Conservation (phyloP, 2,888 invertebrate species). For the Eurois occulta region DNA sequence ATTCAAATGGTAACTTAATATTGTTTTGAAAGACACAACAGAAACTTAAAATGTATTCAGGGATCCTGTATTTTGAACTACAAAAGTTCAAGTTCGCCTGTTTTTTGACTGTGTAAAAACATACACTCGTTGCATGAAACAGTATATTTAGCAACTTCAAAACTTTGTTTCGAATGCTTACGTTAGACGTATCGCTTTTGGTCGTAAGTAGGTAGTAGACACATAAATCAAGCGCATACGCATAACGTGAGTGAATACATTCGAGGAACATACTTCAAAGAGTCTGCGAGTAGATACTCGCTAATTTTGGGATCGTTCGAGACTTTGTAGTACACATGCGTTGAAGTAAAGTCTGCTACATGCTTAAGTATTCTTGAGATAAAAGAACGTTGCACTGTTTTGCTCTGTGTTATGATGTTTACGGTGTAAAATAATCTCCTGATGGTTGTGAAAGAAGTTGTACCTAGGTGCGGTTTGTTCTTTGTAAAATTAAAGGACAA, state of each 20-base stretch:
- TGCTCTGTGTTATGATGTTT: not conserved
- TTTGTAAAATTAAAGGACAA: not conserved
- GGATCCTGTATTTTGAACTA: not conserved
- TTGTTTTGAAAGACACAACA: not conserved
- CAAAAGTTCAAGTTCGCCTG: not conserved
- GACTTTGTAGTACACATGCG: constrained; percentile 51
- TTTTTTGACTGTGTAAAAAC: not conserved
- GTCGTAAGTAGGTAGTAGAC: constrained; percentile 50
- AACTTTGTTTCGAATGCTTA: constrained; percentile 27
- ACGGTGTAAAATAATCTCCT: not conserved
- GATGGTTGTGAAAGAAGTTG: constrained; percentile 1
- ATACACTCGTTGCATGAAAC: constrained; percentile 4
- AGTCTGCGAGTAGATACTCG: constrained; percentile 52
- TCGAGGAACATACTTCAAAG: constrained; percentile 65
- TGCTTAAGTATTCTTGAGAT: constrained; percentile 28
- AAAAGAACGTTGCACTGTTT: constrained; percentile 23
- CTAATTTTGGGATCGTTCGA: constrained; percentile 63
- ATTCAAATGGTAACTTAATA: not conserved
- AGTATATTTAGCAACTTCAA: constrained; percentile 17
- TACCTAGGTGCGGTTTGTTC: not conserved
- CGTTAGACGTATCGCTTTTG: constrained; percentile 37
- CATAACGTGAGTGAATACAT: constrained; percentile 60
- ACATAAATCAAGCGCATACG: constrained; percentile 62
- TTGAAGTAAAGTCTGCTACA: constrained; percentile 34
- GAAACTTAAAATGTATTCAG: not conserved